phyloP scores from a whole-genome alignment of 2,797 vertebrate genomes.

The Enteromius fasciolatus region DNA sequence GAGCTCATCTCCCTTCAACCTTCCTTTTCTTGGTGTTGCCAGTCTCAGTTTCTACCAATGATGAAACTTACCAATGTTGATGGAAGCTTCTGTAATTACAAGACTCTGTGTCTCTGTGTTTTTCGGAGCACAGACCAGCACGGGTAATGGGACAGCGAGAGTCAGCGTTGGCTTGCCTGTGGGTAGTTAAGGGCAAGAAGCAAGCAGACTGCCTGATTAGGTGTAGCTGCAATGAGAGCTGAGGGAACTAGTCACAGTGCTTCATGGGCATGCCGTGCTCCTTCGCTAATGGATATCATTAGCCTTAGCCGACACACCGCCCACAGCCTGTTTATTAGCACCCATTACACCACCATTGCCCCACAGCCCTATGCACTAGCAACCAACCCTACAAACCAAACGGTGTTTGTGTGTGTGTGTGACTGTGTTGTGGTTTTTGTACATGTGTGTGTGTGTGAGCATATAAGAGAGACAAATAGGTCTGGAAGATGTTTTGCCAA shows the following conservation, averaged over 20 bases:
- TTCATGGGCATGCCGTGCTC: slow-evolving; percentile 46
- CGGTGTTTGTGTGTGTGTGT: slow-evolving; percentile 5
- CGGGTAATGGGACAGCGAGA: slow-evolving; percentile 38
- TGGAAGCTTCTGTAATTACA: slow-evolving; percentile 36
- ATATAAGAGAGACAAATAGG: slow-evolving; percentile 9
- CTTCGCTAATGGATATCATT: slow-evolving; percentile 50
- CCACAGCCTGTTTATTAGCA: slow-evolving; percentile 52
- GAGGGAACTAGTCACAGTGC: slow-evolving; percentile 44
- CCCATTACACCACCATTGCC: slow-evolving; percentile 49
- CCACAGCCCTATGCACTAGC: slow-evolving; percentile 39
- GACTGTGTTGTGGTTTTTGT: neutral
- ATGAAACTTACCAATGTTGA: slow-evolving; percentile 37
- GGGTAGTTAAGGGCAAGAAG: slow-evolving; percentile 51
- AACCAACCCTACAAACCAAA: slow-evolving; percentile 32
- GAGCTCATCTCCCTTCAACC: slow-evolving; percentile 15
- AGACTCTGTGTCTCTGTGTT: slow-evolving; percentile 10
- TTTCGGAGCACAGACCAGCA: slow-evolving; percentile 38
- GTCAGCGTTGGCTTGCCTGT: slow-evolving; percentile 44
- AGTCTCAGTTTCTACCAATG: slow-evolving; percentile 16
- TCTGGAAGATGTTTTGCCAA: slow-evolving; percentile 17
- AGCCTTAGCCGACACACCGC: slow-evolving; percentile 46
- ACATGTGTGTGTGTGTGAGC: neutral
- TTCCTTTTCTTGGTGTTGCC: slow-evolving; percentile 10
- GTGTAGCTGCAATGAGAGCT: slow-evolving; percentile 52
- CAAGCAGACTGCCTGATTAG: slow-evolving; percentile 55